phyloP scores from a whole-genome alignment of 2,113 vertebrate species.

The Ammodytes dubius region DNA sequence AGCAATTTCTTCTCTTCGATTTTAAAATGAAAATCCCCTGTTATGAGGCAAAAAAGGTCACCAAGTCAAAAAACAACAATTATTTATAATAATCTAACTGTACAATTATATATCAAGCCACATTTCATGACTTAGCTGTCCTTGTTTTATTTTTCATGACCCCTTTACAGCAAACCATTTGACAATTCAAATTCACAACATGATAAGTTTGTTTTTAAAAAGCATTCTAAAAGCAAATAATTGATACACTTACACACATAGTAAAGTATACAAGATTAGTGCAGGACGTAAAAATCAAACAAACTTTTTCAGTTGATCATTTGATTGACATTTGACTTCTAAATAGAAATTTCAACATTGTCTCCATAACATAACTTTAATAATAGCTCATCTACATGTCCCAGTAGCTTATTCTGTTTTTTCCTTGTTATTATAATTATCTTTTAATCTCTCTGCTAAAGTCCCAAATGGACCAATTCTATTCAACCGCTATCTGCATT shows the following conservation, averaged over 20 bases:
- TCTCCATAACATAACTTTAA: background rate
- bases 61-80: background rate
- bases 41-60: background rate
- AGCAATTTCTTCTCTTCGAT: too few relatives aligned
- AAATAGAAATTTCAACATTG: slow-evolving; percentile 10
- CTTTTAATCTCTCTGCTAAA: slow-evolving; percentile 55
- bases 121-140: background rate
- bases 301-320: background rate
- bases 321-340: background rate
- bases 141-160: slow-evolving; percentile 4
- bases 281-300: background rate
- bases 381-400: slow-evolving; percentile 18
- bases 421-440: slow-evolving; percentile 24
- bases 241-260: background rate
- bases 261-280: background rate
- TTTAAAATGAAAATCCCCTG: background rate
- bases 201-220: slow-evolving; percentile 9
- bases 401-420: slow-evolving; percentile 17
- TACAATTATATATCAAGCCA: background rate
- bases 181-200: background rate
- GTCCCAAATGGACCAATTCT: slow-evolving; percentile 64
- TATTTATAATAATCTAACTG: background rate
- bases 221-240: background rate
- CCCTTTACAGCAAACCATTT: background rate
- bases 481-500: slow-evolving; percentile 60